Evolutionary conservation across 2,888 invertebrate genomes (phyloP), one percentile per base, ranked within the genome.

Genomic region (Fragum sueziense): DNA sequence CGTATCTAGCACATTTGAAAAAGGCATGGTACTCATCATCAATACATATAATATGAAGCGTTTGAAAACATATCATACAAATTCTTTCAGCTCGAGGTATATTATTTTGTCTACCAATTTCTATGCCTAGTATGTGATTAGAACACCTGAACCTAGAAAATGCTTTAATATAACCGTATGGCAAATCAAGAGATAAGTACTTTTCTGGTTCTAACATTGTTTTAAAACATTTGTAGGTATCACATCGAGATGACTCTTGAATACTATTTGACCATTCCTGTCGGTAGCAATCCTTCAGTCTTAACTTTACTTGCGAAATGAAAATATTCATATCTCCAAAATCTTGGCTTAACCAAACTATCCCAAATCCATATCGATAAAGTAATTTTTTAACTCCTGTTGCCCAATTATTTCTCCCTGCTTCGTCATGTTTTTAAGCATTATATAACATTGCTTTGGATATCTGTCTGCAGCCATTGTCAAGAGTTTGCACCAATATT

Each of bases 101-200:
- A n/a, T 37, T 27, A 29, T 34, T 20, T 25, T 70, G 75, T 14
- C 75, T 59, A 47, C 75, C 75, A 33, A 41, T 14, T 33, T 70
- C 69, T 47, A 70, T 75, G n/a, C 25, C 33, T 9, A 75, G 27
- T 34, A 70, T 62, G 25, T 69, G 51, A 25, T 47, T 70, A 7
- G 69, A 75, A 51, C 75, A 75, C 27, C 75, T n/a, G 51, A 75
- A 75, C 22, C 70, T n/a, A 41, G 75, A 41, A n/a, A 75, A 25
- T 14, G 59, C 41, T 47, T 62, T 69, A n/a, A 47, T 61, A 22
- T 52, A 29, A 3, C 20, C 34, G 61, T 51, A 61, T 4, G 62
- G 59, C 33, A 75, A 41, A 41, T 70, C 75, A n/a, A 61, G 33
- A 20, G 33, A 47, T 27, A 75, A 25, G 47, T 75, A 75, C 20